phyloP scores from a whole-genome alignment of 2,888 invertebrate species.

The Tiliacea aurago region DNA sequence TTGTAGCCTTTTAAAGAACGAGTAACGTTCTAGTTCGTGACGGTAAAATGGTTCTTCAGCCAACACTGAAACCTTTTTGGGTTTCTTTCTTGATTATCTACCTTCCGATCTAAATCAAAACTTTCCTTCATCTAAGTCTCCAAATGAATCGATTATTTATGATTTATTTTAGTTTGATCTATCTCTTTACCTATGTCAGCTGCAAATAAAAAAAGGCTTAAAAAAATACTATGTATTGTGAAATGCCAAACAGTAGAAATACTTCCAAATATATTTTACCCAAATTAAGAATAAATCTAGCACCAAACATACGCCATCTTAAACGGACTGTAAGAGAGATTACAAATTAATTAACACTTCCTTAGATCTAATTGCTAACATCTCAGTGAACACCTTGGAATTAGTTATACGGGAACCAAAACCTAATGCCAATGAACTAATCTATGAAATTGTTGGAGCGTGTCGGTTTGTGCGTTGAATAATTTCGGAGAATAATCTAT shows the following conservation, averaged over 20 bases:
- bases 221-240: too few relatives aligned
- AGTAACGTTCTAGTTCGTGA: background rate
- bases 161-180: background rate
- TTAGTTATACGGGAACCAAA: background rate
- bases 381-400: conserved; percentile 7
- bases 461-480: conserved; percentile 9
- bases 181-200: background rate
- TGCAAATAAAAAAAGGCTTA: background rate
- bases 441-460: conserved; percentile 3
- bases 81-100: background rate
- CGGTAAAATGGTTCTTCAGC: background rate
- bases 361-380: background rate
- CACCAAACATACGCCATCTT: background rate
- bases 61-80: background rate
- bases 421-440: background rate
- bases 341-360: conserved; percentile 24
- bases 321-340: background rate
- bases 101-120: background rate
- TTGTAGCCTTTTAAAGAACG: background rate
- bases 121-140: too few relatives aligned
- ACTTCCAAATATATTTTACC: too few relatives aligned
- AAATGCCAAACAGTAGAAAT: too few relatives aligned
- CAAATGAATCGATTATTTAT: too few relatives aligned
- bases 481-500: conserved; percentile 17
- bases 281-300: background rate